Evolutionary conservation across 1,140 invertebrate genomes (phyloP), one percentile per base, ranked within the genome.

Genomic region (Hyposmocoma kahamanoa): DNA sequence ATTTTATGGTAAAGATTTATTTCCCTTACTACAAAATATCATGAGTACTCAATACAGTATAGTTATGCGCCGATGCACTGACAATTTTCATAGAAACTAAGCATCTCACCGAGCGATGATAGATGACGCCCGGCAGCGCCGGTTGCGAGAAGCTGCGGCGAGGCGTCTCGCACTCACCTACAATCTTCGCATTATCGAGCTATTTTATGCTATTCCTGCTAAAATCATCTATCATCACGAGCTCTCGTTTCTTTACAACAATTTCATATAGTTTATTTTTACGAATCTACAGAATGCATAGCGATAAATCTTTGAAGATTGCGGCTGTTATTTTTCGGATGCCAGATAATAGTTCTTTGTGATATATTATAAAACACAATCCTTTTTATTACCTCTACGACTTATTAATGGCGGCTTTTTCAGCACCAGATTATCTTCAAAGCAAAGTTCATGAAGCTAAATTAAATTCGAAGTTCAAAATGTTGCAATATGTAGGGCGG

Each of bases 331-430:
- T 64, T 62, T 64, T 62, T 59, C 50, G 53, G 39, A 67, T 55
- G 54, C 53, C 58, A 62, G 41, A 60, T 64, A 60, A 64, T 63
- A 63, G 60, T 57, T 54, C 38, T 49, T 50, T 59, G 53, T 70
- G 55, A 67, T 63, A 60, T 62, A 70, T 59, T 54, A 65, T 45
- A 57, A 39, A 45, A 65, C 53, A 50, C 51, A 59, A 63, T 67
- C 58, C 61, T 56, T 56, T 63, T 70, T 70, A 69, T 63, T 44
- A 44, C 60, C 47, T 30, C 30, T 56, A 32, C 38, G 59, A 62
- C 47, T 62, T 67, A 64, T 61, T 66, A 66, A 63, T 66, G 54
- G 28, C 41, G 18, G 54, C 28, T 69, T 60, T 67, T 59, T 67
- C 58, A 67, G 50, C 60, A 50, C 28, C n/a, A 50, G 46, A 59